Evolutionary conservation across 2,888 invertebrate species (phyloP), one percentile per base, ranked within the genome.

Genomic region (Azorinus chamasolen): DNA sequence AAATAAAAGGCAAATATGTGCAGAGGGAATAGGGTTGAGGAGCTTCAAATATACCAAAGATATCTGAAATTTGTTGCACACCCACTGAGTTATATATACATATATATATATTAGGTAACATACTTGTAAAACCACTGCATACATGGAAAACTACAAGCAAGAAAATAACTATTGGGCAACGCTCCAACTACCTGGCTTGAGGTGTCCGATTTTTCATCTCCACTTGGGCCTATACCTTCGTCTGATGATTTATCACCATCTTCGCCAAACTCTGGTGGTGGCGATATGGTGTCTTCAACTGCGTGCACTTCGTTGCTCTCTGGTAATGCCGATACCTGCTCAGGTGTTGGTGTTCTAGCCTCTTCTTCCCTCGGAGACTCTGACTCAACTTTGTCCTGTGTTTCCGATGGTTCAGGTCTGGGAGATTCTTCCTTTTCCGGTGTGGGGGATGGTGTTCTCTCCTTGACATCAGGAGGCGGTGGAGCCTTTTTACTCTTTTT

Each of bases 181-280:
- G 32, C 32, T 32, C 32, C 2, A 54, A 43, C 50, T 70, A 88
- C 87, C 85, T 86, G 85, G 69, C 85, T 85, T 12, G 82, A 82
- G 16, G 84, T 77, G 48, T 87, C 87, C 25, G 87, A 87, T 32
- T 79, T 80, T 43, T 89, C 87, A 76, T 85, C 86, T 18, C 84
- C 81, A 73, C 88, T 88, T 4, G 83, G 85, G 32, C 87, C 88
- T 20, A 88, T 73, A 8, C 87, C 87, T 63, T 89, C 88, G 70
- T 88, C 88, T 3, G 87, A 86, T 8, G 84, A 79, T 53, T 83
- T 84, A 54, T 87, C 87, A 54, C 79, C 75, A 14, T 59, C 79
- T 37, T 87, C 83, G 25, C 61, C 82, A 45, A 51, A 27, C 45
- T 65, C 58, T 45, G 57, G 63, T n/a, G 79, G 79, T n/a, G 79